Evolutionary conservation across 2,113 vertebrate genomes (phyloP), one percentile per base, ranked within the genome.

Genomic region (Parus major): DNA sequence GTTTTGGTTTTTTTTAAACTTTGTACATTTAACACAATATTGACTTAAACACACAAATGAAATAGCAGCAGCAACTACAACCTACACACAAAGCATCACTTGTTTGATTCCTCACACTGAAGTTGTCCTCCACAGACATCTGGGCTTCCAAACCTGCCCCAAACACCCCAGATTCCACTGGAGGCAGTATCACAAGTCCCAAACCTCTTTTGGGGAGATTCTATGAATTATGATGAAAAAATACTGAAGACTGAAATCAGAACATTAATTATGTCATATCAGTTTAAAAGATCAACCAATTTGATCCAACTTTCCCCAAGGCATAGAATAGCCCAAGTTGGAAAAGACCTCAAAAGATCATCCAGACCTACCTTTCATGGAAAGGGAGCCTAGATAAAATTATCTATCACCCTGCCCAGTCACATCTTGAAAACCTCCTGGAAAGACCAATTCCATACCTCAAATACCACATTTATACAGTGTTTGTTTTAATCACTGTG

Each of bases 91-190:
- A 85, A 71, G 33, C 35, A 76, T 12, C 44, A 21, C 12, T 68
- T 75, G 20, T 68, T 77, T 68, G 21, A 50, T 27, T 76, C 57
- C 33, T 88, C 49, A 33, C 47, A 52, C 15, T 31, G 35, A 57
- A 79, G 13, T 47, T 52, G 44, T 50, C 23, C 73, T 83, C 71
- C 44, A 76, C 57, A 82, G 22, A 31, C 8, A 59, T 25, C 13
- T 31, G 59, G 35, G 33, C 49, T 87, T 81, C 59, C 33, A 72
- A 42, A 78, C 31, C 56, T 35, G 14, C 12, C 50, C n/a, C 24
- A 47, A 65, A 57, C 0, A 0, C 3, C 23, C 24, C 60, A 52
- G 19, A 41, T 33, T 73, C 50, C 75, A 11, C 15, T 35, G 21
- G 18, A 14, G 21, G 8, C 19, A 66, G 31, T 20, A 39, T 12